Evolutionary conservation across 2,113 vertebrate species (phyloP).

Genomic region (Acinonyx jubatus): DNA sequence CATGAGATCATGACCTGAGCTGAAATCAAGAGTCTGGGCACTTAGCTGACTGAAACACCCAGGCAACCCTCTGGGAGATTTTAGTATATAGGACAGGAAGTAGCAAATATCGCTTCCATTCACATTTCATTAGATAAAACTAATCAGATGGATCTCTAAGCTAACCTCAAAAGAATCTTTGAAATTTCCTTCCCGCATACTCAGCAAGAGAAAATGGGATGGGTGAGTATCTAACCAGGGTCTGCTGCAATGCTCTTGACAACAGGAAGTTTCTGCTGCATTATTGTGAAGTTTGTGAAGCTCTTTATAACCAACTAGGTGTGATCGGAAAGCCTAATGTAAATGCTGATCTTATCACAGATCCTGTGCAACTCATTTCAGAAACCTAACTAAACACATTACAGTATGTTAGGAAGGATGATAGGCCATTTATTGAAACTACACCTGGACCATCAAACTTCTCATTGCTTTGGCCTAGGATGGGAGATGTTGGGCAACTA

Average conservation of each 20-base stretch:
- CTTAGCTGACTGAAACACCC: too few species aligned
- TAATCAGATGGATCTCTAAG: neutral
- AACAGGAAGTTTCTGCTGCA: neutral
- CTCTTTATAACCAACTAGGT: neutral
- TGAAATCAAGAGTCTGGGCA: too few species aligned
- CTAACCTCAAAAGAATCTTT: neutral
- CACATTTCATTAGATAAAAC: neutral
- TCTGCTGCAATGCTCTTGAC: neutral
- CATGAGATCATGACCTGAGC: too few species aligned
- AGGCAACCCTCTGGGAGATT: neutral
- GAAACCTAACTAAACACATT: neutral
- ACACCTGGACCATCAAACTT: neutral
- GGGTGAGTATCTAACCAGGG: neutral
- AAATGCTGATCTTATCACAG: neutral
- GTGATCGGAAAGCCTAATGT: neutral
- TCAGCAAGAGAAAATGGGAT: neutral
- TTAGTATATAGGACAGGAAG: neutral
- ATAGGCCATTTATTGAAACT: neutral
- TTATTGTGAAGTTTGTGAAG: neutral
- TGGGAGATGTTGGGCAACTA: neutral
- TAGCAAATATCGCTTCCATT: neutral
- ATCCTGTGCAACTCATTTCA: neutral
- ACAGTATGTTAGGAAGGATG: neutral
- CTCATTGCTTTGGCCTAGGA: neutral
- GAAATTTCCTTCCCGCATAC: neutral